Base-by-base conservation (phyloP, 2,113 vertebrate genomes). In the Bambusicola thoracicus region DNA sequence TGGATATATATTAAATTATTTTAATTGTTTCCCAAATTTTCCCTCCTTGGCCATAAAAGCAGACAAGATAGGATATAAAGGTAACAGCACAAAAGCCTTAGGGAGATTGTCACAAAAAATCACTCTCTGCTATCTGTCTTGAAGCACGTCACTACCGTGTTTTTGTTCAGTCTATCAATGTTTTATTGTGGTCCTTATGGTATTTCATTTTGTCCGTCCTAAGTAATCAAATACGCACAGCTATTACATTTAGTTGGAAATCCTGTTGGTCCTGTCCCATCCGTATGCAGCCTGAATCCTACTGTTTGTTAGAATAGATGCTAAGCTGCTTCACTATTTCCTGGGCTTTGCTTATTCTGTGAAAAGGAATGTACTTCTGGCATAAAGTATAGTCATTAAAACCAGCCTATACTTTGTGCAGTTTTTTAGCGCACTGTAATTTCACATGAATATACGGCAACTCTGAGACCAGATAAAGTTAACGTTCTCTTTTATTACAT, bases 61-160 rank as follows among this genome's bases (percentile, higher is more conserved):
- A 98, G 98, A 98, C 98, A 98, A 98, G 98, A 98, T 98, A 98
- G 98, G 98, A 98, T 98, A 98, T 97, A 98, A 98, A 98, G 98
- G 98, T 98, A 98, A 98, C 98, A 98, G 98, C 98, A 98, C 97
- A 98, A 98, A 98, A 98, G 98, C 98, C 98, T 98, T 97, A 98
- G 98, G 98, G 99, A 99, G 98, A 99, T 98, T 99, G 99, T 99
- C 98, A 98, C 98, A 97, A 98, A 98, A 98, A 98, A 98, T 98
- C 99, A 98, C 98, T 98, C 97, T 98, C 97, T 94, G 98, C 98
- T 98, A 97, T 99, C 98, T 99, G 99, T 99, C 98, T 99, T 98
- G 98, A 98, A 99, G 99, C 99, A 99, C 99, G 99, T 98, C 98
- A 99, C 99, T 97, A 98, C 98, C 98, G 98, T 99, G 98, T 99